Evolutionary conservation across 1,140 invertebrate genomes (phyloP), one percentile per base, ranked within the genome.

Genomic region (Trichonephila clavata): DNA sequence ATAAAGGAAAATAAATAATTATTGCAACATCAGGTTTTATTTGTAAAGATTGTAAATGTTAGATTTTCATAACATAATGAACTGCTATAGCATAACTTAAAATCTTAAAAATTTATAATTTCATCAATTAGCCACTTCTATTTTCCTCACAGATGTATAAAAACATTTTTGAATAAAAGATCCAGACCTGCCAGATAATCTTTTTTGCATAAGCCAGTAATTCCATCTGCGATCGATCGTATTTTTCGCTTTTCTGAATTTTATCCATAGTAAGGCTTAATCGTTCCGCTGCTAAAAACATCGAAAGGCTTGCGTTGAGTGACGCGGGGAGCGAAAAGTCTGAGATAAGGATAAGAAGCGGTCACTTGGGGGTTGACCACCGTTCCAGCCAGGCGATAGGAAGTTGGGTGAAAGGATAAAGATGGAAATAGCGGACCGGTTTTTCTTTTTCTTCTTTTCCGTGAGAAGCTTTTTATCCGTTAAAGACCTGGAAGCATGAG

Each of bases 351-450:
- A 57, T 84, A 84, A 84, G 81, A 84, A 50, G 81, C 43, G 81
- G 83, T 50, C 83, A 84, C 83, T 84, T 60, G 83, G 83, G 83
- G 57, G 39, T 84, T 84, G 83, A 60, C 83, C 83, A 84, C 83
- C n/a, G 83, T 27, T 77, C 27, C 71, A 77, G 16, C 71, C 14
- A 39, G 27, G 71, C 32, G 71, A 77, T 77, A 32, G 71, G 71
- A 77, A 77, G 71, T 77, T 77, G 71, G 71, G 57, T 59, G 83
- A 84, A 59, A 59, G 24, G 57, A 84, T 60, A 59, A 84, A 27
- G 83, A 84, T 84, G 50, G 50, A 57, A 50, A 84, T 84, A 50
- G 83, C 27, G 14, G 27, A 77, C 71, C 27, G 71, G 32, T 32
- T 32, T 77, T n/a, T 77, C 32, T 20, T 77, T 77, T 16, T 32